phyloP scores from a whole-genome alignment of 2,113 vertebrate genomes.

The Perca schrenkii region DNA sequence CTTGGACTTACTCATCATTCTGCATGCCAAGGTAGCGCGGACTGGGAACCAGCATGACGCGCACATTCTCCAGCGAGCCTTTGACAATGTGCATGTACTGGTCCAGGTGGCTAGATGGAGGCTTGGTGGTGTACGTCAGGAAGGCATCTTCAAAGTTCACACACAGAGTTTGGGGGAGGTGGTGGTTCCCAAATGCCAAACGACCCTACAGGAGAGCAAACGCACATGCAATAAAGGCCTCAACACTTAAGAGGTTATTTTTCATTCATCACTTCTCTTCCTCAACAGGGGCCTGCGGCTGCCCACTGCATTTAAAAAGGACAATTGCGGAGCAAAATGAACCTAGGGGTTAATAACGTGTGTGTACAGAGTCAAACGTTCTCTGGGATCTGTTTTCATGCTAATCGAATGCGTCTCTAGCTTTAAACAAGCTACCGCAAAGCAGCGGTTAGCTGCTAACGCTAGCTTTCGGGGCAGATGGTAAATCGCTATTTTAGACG shows the following conservation, averaged over 20 bases:
- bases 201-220: slow-evolving; percentile 86
- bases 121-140: slow-evolving; percentile 96
- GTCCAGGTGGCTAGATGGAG: slow-evolving; percentile 98
- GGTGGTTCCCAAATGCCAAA: slow-evolving; percentile 96
- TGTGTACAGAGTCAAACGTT: too few species aligned
- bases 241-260: fast-evolving
- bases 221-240: not conserved
- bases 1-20: slow-evolving; percentile 93
- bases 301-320: too few species aligned
- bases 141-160: slow-evolving; percentile 98
- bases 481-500: too few species aligned
- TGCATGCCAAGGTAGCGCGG: slow-evolving; percentile 95
- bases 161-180: slow-evolving; percentile 96
- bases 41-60: slow-evolving; percentile 98
- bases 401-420: too few species aligned
- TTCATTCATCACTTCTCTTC: not conserved
- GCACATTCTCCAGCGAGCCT: slow-evolving; percentile 96
- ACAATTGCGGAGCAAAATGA: too few species aligned
- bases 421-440: too few species aligned
- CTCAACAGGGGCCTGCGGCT: too few species aligned
- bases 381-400: too few species aligned
- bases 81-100: slow-evolving; percentile 99
- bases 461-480: too few species aligned
- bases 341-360: too few species aligned
- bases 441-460: too few species aligned